Percentiles rank a stretch among this genome's conserved stretches.
These are phyloP conservation scores for Ploceus nigricollis DNA, from an alignment of 2,113 vertebrate species.

Conservation along the genomic window DNA sequence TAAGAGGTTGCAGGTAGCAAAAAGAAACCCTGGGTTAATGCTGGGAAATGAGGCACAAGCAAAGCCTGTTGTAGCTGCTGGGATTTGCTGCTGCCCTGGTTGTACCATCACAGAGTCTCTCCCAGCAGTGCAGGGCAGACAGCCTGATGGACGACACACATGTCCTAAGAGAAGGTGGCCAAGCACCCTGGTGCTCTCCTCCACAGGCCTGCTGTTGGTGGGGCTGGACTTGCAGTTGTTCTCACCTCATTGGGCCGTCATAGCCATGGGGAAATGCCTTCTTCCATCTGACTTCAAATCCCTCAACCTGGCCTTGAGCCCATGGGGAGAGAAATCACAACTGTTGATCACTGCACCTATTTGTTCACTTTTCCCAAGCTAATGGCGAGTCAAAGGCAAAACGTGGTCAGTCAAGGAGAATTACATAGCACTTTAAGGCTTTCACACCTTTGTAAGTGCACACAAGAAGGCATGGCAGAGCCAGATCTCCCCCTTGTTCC, in stretches of 20 bases:
- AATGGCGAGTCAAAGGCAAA: neutral
- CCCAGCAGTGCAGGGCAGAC: neutral
- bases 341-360: neutral
- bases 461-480: neutral
- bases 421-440: neutral
- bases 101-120: neutral
- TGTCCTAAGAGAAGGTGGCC: neutral
- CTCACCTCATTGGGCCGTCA: neutral
- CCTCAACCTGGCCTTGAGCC: neutral
- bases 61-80: neutral
- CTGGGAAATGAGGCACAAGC: neutral
- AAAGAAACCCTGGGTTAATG: neutral
- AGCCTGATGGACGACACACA: neutral
- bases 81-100: neutral
- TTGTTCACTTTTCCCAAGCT: neutral
- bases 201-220: neutral
- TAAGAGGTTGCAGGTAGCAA: neutral
- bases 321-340: neutral
- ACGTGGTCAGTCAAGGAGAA: neutral
- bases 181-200: neutral
- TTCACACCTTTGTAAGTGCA: neutral
- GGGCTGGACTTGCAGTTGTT: neutral
- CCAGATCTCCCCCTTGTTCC: neutral
- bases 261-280: neutral
- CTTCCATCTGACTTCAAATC: neutral